Evolutionary conservation across 1,140 invertebrate species (phyloP).

Genomic region (Charaxes varanes): DNA sequence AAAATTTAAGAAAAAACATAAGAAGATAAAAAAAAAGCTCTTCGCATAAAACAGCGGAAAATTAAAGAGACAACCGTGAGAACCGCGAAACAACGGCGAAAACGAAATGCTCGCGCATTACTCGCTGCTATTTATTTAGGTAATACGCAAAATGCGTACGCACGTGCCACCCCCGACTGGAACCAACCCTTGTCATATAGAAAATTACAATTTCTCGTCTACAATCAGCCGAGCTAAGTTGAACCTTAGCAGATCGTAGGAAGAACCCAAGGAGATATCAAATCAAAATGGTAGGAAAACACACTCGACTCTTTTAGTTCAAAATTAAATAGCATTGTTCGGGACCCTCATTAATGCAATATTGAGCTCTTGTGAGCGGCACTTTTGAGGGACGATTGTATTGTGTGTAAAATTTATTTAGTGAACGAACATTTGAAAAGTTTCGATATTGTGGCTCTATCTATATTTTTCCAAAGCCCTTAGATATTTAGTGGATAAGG

Average conservation of each 20-base stretch:
- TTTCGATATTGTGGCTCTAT: slow-evolving; percentile 19
- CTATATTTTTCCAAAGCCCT: not conserved
- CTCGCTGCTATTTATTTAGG: slow-evolving; percentile 62
- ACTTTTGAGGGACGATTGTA: slow-evolving; percentile 45
- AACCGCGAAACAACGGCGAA: slow-evolving; percentile 42
- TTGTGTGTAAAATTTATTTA: slow-evolving; percentile 65
- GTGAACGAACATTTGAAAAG: slow-evolving; percentile 28
- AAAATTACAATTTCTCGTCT: slow-evolving; percentile 25
- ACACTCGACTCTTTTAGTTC: slow-evolving; percentile 58
- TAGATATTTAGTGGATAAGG: not conserved
- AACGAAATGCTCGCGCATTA: slow-evolving; percentile 25
- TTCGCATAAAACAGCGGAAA: not conserved
- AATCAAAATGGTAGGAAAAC: slow-evolving; percentile 21
- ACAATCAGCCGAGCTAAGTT: slow-evolving; percentile 18
- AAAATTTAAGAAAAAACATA: too few relatives aligned
- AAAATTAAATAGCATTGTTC: slow-evolving; percentile 71
- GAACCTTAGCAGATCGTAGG: slow-evolving; percentile 22
- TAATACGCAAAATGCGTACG: slow-evolving; percentile 64
- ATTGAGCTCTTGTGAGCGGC: slow-evolving; percentile 48
- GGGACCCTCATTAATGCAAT: slow-evolving; percentile 68
- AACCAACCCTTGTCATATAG: slow-evolving; percentile 40
- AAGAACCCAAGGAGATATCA: slow-evolving; percentile 15
- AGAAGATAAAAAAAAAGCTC: not conserved
- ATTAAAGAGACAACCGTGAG: slow-evolving; percentile 34
- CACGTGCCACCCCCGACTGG: slow-evolving; percentile 54